A percentile compares a stretch with the other conserved stretches of the same genome.
Evolutionary conservation across 2,888 invertebrate genomes (phyloP).

Genomic region (Neocrepidodera transversa): DNA sequence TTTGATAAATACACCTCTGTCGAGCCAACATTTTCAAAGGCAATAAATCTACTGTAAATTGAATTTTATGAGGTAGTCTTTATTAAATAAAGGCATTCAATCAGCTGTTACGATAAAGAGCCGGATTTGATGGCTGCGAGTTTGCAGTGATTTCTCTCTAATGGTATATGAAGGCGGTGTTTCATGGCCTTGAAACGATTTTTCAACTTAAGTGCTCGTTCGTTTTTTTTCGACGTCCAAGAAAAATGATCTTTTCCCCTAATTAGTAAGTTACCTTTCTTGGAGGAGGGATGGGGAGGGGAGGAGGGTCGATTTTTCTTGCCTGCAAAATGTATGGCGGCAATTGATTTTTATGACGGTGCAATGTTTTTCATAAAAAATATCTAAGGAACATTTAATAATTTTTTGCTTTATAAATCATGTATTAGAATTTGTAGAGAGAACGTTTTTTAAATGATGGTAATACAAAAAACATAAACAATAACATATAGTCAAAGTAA

Average conservation of each 20-base stretch:
- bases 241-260: background rate
- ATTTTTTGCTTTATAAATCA: too few species aligned
- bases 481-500: too few species aligned
- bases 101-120: slow-evolving; percentile 18
- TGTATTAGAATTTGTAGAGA: too few species aligned
- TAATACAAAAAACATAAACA: too few species aligned
- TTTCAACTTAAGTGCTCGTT: slow-evolving; percentile 18
- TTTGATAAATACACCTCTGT: too few species aligned
- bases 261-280: background rate
- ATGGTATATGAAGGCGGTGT: slow-evolving; percentile 17
- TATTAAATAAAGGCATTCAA: slow-evolving; percentile 16
- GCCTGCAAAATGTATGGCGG: too few species aligned
- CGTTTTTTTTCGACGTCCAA: background rate
- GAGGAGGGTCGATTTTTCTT: too few species aligned
- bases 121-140: slow-evolving; percentile 5
- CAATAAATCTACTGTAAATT: slow-evolving; percentile 11
- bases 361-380: too few species aligned
- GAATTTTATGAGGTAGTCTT: slow-evolving; percentile 13
- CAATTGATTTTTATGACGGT: too few species aligned
- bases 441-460: too few species aligned
- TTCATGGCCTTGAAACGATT: slow-evolving; percentile 10
- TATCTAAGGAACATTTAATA: too few species aligned
- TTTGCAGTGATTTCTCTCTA: slow-evolving; percentile 16
- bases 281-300: too few species aligned
- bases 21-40: background rate